Base-by-base conservation (phyloP, 2,797 vertebrate species). In the Peromyscus eremicus region DNA sequence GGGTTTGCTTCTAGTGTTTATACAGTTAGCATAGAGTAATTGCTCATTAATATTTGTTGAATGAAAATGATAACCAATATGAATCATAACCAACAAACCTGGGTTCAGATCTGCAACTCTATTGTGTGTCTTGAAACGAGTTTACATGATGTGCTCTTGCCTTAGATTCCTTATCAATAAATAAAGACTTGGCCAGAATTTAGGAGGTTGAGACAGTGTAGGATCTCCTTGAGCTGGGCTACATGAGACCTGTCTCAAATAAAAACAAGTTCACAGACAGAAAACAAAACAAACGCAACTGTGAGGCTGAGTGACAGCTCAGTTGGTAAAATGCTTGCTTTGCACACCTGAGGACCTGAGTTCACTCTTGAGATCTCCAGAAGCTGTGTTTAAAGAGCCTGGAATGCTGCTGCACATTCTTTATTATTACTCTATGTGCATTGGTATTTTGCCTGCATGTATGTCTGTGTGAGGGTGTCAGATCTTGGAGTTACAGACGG, bases 51-150 rank as follows among this genome's bases (percentile, higher is more conserved):
- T 96, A 55, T 46, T 93, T 97, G 62, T 43, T 73, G 29, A 91
- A 85, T 88, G 52, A 85, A 84, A 93, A 79, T 91, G 66, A 70
- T 55, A 84, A 37, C 16, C 76, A n/a, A 16, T 68, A 73, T 92
- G 43, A 92, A 66, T 92, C 68, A 71, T 94, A 93, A 75, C 81
- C 19, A 77, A 29, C 27, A 90, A 96, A 77, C 10, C 46, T 84
- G 37, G 46, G 14, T 79, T 96, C 62, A 91, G 6, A 79, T 96
- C 23, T 68, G 93, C 49, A 94, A 19, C 40, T 66, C 91, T 81
- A 70, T 40, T 92, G 64, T 87, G 37, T 87, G 34, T 79, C 66
- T 95, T 96, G 92, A 75, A 96, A 94, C 32, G 17, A 81, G 52
- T 66, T 96, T 86, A 94, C 43, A 29, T 91, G 13, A 82, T 17